phyloP scores from a whole-genome alignment of 2,113 vertebrate genomes.

The Zingel zingel region DNA sequence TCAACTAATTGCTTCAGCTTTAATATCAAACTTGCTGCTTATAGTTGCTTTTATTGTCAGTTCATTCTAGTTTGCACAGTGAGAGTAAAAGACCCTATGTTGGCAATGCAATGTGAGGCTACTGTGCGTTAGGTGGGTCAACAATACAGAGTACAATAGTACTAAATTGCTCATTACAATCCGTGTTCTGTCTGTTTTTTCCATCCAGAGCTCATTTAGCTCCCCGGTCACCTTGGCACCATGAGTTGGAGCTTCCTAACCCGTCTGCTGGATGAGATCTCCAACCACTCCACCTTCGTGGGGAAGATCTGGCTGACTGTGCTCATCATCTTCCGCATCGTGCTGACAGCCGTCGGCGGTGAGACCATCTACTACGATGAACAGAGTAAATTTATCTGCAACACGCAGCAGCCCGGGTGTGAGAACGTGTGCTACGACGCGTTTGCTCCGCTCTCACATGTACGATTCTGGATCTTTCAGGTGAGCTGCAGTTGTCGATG shows the following conservation, averaged over 20 bases:
- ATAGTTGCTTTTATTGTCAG: background rate
- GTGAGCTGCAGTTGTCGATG: conserved; percentile 34
- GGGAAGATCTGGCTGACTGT: conserved; percentile 92
- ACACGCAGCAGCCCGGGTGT: conserved; percentile 91
- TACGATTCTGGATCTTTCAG: conserved; percentile 93
- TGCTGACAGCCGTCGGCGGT: conserved; percentile 90
- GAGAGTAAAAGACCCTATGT: background rate
- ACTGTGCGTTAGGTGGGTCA: background rate
- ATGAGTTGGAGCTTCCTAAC: conserved; percentile 96
- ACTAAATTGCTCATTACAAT: background rate
- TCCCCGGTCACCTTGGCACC: conserved; percentile 68
- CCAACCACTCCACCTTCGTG: conserved; percentile 93
- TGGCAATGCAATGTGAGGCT: background rate
- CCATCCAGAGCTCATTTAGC: conserved; percentile 56
- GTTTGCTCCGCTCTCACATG: conserved; percentile 90
- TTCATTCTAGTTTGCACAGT: background rate
- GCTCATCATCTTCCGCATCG: conserved; percentile 92
- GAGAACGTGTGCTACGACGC: conserved; percentile 93
- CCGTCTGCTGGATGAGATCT: conserved; percentile 91
- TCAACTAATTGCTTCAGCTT: background rate
- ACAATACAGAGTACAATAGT: background rate
- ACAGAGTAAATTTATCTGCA: conserved; percentile 92
- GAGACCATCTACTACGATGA: conserved; percentile 95
- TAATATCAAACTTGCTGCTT: background rate
- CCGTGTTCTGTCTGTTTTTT: background rate